Percentiles rank a stretch among this genome's conserved stretches.
These are phyloP conservation scores for Orius laevigatus DNA, from an alignment of 1,140 invertebrate species.

Conservation along the genomic window DNA sequence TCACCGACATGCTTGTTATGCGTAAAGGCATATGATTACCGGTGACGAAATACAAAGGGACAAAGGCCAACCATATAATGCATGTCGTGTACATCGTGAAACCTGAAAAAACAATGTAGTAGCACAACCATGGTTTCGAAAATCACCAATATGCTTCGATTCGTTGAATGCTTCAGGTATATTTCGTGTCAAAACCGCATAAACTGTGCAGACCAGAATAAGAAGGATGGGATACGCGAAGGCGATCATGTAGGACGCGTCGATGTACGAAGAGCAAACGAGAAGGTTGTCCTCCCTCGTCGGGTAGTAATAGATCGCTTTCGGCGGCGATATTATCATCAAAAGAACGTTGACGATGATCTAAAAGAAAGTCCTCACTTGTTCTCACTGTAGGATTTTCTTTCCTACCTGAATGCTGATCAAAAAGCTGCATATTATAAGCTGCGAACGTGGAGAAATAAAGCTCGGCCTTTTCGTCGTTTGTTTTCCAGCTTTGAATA, in stretches of 20 bases:
- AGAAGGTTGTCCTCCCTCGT: constrained; percentile 76
- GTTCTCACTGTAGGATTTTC: no score
- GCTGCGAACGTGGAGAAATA: constrained; percentile 84
- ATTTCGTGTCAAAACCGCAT: constrained; percentile 58
- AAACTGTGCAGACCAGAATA: constrained; percentile 51
- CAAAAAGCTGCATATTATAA: constrained; percentile 71
- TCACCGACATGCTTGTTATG: constrained; percentile 61
- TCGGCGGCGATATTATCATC: constrained; percentile 71
- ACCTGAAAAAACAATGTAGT: constrained; percentile 22
- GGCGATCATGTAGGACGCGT: constrained; percentile 57
- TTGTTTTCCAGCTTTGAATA: constrained; percentile 75
- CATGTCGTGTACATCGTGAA: constrained; percentile 67
- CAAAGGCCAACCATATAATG: constrained; percentile 56
- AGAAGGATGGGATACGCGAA: constrained; percentile 62
- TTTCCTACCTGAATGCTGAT: constrained; percentile 67
- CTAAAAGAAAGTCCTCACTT: constrained; percentile 30
- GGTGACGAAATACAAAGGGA: constrained; percentile 53
- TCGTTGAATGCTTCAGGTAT: constrained; percentile 61
- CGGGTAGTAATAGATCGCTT: constrained; percentile 73
- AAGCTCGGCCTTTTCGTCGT: constrained; percentile 77
- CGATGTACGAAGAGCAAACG: constrained; percentile 72
- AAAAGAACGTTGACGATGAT: constrained; percentile 71
- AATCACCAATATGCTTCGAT: constrained; percentile 40
- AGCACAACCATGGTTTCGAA: not conserved
- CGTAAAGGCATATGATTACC: constrained; percentile 52